Conservation (phyloP, 2,888 invertebrate species). For the Acanthosoma haemorrhoidale region DNA sequence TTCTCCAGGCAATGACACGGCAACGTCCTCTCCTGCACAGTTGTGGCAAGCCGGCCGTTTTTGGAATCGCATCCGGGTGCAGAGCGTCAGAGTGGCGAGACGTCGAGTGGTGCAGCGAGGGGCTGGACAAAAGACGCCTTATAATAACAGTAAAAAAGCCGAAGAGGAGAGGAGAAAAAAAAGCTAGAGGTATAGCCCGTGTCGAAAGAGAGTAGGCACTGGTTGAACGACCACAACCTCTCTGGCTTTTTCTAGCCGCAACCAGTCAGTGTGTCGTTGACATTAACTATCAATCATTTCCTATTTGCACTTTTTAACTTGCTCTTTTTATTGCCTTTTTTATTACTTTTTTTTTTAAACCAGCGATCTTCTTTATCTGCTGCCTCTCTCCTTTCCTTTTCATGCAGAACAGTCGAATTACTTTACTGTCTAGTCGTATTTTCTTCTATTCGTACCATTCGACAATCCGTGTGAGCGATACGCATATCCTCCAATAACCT, state of each 20-base stretch:
- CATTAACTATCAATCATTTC: slow-evolving; percentile 2
- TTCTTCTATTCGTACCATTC: neutral
- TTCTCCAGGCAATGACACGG: neutral
- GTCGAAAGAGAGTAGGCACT: neutral
- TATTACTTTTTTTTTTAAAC: no score
- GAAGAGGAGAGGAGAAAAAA: neutral
- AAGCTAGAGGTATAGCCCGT: neutral
- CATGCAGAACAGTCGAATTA: no score
- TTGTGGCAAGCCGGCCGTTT: no score
- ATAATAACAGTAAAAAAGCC: slow-evolving; percentile 12
- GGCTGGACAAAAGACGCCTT: neutral
- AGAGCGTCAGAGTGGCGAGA: no score
- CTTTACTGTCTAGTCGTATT: neutral
- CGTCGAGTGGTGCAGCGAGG: neutral
- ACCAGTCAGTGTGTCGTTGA: no score
- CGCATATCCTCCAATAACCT: neutral
- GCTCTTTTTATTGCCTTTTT: no score
- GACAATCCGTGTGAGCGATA: no score
- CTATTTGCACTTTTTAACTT: neutral
- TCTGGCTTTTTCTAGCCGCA: no score
- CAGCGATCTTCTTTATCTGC: no score
- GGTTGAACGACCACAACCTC: slow-evolving; percentile 15
- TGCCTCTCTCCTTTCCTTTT: no score
- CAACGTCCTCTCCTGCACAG: neutral
- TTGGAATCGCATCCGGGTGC: neutral